Percentiles rank a stretch among this genome's conserved stretches.
These are phyloP conservation scores for Acleris emargana DNA, from an alignment of 2,888 invertebrate genomes.

Conservation along the genomic window DNA sequence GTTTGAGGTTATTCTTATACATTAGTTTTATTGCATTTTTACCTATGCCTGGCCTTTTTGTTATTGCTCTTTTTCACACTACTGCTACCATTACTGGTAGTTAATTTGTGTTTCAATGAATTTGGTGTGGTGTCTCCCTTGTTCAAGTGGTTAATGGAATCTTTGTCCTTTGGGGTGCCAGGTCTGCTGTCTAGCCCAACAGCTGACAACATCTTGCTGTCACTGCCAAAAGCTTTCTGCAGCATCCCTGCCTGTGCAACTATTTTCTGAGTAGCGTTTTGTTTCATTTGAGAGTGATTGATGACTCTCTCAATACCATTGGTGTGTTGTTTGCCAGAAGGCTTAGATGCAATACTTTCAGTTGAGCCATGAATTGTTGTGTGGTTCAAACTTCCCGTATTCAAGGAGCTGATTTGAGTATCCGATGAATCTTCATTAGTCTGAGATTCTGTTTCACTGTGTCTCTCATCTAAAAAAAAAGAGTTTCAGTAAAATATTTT, in stretches of 20 bases:
- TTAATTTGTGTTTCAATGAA: slow-evolving; percentile 80
- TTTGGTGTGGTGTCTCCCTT: slow-evolving; percentile 73
- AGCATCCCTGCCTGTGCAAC: slow-evolving; percentile 68
- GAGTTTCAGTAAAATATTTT: slow-evolving; percentile 1
- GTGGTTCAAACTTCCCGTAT: slow-evolving; percentile 73
- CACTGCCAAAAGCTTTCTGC: slow-evolving; percentile 71
- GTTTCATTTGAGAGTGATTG: slow-evolving; percentile 66
- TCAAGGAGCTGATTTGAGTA: slow-evolving; percentile 84
- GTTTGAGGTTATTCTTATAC: slow-evolving; percentile 8
- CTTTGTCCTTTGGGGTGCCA: slow-evolving; percentile 78
- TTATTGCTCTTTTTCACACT: slow-evolving; percentile 90
- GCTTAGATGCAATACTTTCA: slow-evolving; percentile 77
- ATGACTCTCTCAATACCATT: slow-evolving; percentile 76
- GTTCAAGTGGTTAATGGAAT: slow-evolving; percentile 59
- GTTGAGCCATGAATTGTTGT: slow-evolving; percentile 80
- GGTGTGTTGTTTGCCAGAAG: slow-evolving; percentile 78
- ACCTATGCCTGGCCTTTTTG: slow-evolving; percentile 93
- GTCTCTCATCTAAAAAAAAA: slow-evolving; percentile 87
- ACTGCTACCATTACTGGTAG: slow-evolving; percentile 65
- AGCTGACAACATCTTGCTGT: slow-evolving; percentile 71
- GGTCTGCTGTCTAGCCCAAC: slow-evolving; percentile 76
- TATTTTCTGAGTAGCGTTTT: slow-evolving; percentile 72
- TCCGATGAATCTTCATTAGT: slow-evolving; percentile 90
- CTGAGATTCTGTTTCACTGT: slow-evolving; percentile 95
- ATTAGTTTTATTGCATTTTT: slow-evolving; percentile 51